Evolutionary conservation across 2,113 vertebrate genomes (phyloP).

Genomic region (Labeo rohita): DNA sequence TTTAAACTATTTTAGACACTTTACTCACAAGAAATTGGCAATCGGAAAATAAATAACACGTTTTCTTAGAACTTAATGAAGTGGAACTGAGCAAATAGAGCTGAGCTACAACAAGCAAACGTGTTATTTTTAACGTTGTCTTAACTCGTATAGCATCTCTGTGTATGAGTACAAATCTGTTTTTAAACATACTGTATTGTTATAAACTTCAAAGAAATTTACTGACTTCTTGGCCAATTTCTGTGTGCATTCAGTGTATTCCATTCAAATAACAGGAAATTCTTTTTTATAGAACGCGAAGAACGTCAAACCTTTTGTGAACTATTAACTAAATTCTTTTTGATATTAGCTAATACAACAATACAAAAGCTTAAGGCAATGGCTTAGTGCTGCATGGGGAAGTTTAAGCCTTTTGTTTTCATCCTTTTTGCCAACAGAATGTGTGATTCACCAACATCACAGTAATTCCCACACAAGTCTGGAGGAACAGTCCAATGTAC

Average conservation of each 20-base stretch:
- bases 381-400: not conserved
- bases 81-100: not conserved
- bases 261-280: not conserved
- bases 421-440: constrained; percentile 25
- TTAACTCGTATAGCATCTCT: not conserved
- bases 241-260: not conserved
- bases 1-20: not conserved
- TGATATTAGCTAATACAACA: not conserved
- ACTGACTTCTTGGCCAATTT: not conserved
- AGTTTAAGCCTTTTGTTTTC: not conserved
- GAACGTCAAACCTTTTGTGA: not conserved
- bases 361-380: constrained; percentile 16
- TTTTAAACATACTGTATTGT: not conserved
- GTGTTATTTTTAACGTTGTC: not conserved
- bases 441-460: constrained; percentile 40
- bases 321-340: not conserved
- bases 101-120: not conserved
- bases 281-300: not conserved
- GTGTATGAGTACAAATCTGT: not conserved
- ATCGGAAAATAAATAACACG: not conserved
- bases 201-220: not conserved
- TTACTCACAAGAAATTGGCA: not conserved
- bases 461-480: not conserved
- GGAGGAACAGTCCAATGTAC: not conserved
- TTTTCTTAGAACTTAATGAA: not conserved